A percentile compares a stretch with the other conserved stretches of the same genome.
These are phyloP conservation scores for Arion vulgaris DNA, from an alignment of 1,140 invertebrate genomes.

Conservation along the genomic window DNA sequence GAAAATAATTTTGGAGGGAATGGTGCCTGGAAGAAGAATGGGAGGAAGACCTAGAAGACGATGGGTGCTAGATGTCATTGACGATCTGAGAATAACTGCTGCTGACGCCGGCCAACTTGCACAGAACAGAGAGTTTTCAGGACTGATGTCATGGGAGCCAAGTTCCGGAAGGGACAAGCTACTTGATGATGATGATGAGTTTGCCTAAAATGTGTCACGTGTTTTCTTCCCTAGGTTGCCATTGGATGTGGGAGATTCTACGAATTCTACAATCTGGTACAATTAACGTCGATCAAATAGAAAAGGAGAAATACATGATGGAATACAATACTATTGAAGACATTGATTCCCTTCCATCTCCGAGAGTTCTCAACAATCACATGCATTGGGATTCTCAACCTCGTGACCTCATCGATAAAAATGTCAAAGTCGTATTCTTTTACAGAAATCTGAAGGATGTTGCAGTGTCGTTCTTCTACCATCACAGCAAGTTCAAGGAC, in stretches of 20 bases:
- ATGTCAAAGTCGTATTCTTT: slow-evolving; percentile 52
- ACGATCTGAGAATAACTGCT: too few species aligned
- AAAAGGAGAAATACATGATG: slow-evolving; percentile 45
- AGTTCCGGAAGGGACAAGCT: too few species aligned
- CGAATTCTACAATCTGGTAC: slow-evolving; percentile 45
- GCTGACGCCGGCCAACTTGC: too few species aligned
- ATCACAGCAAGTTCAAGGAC: slow-evolving; percentile 48
- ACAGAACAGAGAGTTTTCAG: too few species aligned
- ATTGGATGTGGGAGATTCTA: slow-evolving; percentile 54
- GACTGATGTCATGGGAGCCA: too few species aligned
- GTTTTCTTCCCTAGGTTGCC: slow-evolving; percentile 47
- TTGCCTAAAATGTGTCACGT: too few species aligned
- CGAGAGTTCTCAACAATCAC: slow-evolving; percentile 55
- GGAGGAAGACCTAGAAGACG: too few species aligned
- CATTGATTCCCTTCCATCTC: slow-evolving; percentile 38
- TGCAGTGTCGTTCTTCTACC: slow-evolving; percentile 56
- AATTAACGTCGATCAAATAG: slow-evolving; percentile 25
- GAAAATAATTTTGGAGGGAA: too few species aligned
- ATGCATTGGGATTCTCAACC: slow-evolving; percentile 28
- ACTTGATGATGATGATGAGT: too few species aligned
- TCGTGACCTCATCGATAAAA: slow-evolving; percentile 42
- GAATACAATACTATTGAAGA: slow-evolving; percentile 42
- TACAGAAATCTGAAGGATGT: slow-evolving; percentile 59
- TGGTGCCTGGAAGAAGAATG: too few species aligned
- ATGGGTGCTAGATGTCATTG: too few species aligned